Base-by-base conservation (phyloP, 2,113 vertebrate genomes). In the Ptilonorhynchus violaceus region DNA sequence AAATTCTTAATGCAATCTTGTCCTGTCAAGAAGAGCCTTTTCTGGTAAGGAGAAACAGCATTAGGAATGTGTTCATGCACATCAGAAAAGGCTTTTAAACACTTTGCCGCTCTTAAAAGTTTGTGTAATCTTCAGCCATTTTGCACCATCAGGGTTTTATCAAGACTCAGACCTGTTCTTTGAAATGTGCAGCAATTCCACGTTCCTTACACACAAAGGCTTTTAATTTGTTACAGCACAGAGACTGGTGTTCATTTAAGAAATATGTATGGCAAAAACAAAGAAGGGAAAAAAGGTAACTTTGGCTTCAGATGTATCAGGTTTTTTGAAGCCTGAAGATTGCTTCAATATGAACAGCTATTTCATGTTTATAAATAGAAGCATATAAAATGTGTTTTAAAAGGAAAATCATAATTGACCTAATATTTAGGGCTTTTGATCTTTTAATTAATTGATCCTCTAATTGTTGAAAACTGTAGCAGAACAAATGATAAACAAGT, bases 301-400 rank as follows among this genome's bases (percentile, higher is more conserved):
- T 77, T 76, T 64, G 37, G 14, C 17, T 93, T 92, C 39, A 90
- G n/a, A 60, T 44, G 15, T 10, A 1, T 88, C 35, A 83, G 33
- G 3, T 50, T 75, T 76, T 91, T 77, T 55, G 41, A 92, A 84
- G 60, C 12, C 50, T 12, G 62, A 63, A 84, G 33, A 92, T 37
- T 55, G 23, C 33, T 93, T 91, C 76, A 93, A n/a, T 56, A 70
- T 68, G n/a, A 95, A 64, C 64, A 91, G 39, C 33, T 86, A 55
- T 77, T 93, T 88, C 50, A 85, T 80, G 74, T 83, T 93, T 92
- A 91, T 89, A 91, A 87, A 93, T 89, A 94, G 85, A 94, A 81
- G 35, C 15, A 74, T 47, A 47, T 24, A 66, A 92, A 94, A 74
- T 55, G 69, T 5, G 4, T 46, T 90, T 92, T 64, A 47, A 84